Evolutionary conservation across 1,140 invertebrate species (phyloP).

Genomic region (Brachystomella parvula): DNA sequence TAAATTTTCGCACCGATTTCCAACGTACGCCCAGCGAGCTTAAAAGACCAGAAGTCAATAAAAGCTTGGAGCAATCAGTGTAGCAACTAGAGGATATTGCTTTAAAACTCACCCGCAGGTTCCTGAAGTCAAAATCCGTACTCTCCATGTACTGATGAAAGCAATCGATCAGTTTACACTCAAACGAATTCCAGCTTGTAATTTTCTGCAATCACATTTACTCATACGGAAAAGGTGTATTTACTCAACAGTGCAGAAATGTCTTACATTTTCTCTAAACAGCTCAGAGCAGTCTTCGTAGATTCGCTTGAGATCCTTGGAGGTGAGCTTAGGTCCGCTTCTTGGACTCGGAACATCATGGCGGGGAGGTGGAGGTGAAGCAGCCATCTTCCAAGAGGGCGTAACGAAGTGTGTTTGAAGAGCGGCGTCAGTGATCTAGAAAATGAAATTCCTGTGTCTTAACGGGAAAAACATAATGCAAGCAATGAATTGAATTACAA

Average conservation of each 20-base stretch:
- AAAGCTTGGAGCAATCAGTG: not conserved
- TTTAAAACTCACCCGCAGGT: slow-evolving; percentile 6
- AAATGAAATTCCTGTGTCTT: no score
- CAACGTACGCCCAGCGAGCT: slow-evolving; percentile 25
- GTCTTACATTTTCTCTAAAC: not conserved
- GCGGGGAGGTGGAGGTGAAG: no score
- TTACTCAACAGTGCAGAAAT: not conserved
- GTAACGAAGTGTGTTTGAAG: no score
- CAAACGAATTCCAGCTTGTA: not conserved
- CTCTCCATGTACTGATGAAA: not conserved
- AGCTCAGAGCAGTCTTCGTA: not conserved
- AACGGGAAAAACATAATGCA: no score
- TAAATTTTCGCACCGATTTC: slow-evolving; percentile 34
- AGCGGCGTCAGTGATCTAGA: no score
- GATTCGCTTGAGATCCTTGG: not conserved
- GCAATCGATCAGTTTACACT: not conserved
- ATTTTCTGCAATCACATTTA: slow-evolving; percentile 10
- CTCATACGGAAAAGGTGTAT: not conserved
- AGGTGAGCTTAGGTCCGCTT: no score
- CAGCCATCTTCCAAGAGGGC: no score
- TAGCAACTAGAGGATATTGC: not conserved
- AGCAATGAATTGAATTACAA: no score
- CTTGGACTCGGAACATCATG: no score
- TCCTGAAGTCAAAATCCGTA: not conserved
- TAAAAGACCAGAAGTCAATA: not conserved